Base-by-base conservation (phyloP, 2,888 invertebrate species). In the Hydrotaea diabolus region DNA sequence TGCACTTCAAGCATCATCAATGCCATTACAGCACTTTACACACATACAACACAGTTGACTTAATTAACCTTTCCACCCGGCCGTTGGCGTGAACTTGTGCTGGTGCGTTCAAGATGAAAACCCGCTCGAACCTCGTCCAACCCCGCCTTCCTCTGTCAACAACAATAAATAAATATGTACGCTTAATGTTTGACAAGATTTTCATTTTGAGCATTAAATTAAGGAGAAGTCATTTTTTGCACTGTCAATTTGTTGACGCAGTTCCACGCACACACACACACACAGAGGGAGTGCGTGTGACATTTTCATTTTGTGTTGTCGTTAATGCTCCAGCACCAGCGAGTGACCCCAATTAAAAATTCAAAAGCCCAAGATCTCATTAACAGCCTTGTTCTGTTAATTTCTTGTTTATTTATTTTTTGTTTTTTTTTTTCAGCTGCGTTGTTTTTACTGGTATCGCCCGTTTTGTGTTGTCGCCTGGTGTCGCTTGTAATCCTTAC, bases 331-430 rank as follows among this genome's bases (percentile, higher is more conserved):
- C 66, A 43, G n/a, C n/a, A n/a, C n/a, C n/a, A n/a, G n/a, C n/a
- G n/a, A 66, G 39, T 66, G 66, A 66, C 66, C 66, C 39, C 39
- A 39, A 66, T 66, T 66, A 66, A 66, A 66, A 39, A 36, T 43
- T 39, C 39, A 43, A 66, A 43, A 19, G 66, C 15, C 43, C 66
- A 36, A 43, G 39, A 66, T 39, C 66, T 66, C 66, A 66, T 66
- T 66, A 43, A 43, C 43, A 36, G 36, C 17, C n/a, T 39, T 31
- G 36, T 2, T 4, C 36, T 64, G 64, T 64, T 64, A 64, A 62
- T 62, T 62, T 64, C 26, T 15, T 36, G 57, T n/a, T n/a, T n/a
- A n/a, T n/a, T n/a, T 31, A 31, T 31, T 31, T 31, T 2, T 31
- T 31, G 31, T 31, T 31, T 2, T 31, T 31, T 2, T n/a, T 31